Conservation (phyloP, 2,113 vertebrate species). For the Neomonachus schauinslandi region DNA sequence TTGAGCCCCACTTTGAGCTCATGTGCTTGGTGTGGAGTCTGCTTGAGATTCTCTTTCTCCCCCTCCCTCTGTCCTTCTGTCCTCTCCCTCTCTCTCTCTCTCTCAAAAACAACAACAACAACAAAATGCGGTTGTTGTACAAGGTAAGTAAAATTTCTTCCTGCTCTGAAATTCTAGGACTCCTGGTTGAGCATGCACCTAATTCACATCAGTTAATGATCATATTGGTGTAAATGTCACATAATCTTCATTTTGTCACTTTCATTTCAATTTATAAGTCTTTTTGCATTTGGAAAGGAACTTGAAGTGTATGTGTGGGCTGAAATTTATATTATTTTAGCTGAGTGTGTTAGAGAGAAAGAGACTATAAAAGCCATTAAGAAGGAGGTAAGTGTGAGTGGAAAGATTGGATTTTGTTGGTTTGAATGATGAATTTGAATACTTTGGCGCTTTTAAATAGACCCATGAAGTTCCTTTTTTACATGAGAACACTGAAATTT, state of each 20-base stretch:
- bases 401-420: neutral
- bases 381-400: neutral
- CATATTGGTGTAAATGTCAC: neutral
- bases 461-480: neutral
- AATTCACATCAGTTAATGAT: neutral
- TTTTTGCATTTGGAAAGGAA: neutral
- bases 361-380: neutral
- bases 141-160: neutral
- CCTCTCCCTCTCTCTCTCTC: neutral
- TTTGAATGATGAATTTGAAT: neutral
- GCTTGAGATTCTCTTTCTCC: neutral
- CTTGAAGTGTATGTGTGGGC: neutral
- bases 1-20: neutral
- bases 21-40: neutral
- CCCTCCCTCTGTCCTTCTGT: neutral
- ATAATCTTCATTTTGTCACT: neutral
- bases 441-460: neutral
- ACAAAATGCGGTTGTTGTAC: neutral
- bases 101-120: neutral
- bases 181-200: neutral
- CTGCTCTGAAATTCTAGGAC: neutral
- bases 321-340: neutral
- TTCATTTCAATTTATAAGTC: neutral
- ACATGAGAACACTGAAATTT: neutral
- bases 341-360: neutral